Evolutionary conservation across 2,797 vertebrate genomes (phyloP).

Genomic region (Phoebastria nigripes): DNA sequence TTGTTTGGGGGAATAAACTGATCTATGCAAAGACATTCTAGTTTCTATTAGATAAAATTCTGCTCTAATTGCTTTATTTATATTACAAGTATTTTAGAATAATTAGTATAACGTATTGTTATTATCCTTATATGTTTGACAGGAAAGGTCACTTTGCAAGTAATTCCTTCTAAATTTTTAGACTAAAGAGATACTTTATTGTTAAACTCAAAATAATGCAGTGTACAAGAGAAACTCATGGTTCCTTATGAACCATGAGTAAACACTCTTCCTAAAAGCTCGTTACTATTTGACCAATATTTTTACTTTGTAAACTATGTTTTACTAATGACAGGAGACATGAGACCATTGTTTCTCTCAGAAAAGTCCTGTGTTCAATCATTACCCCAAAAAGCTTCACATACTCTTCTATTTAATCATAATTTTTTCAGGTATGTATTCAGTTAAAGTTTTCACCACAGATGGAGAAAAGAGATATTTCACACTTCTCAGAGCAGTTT

Average conservation of each 20-base stretch:
- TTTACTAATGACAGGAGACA: background rate
- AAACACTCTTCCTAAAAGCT: background rate
- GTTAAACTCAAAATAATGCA: background rate
- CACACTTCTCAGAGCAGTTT: background rate
- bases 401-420: background rate
- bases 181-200: background rate
- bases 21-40: background rate
- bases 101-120: background rate
- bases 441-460: background rate
- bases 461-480: background rate
- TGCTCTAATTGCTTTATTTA: background rate
- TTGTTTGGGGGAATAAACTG: background rate
- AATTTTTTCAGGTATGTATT: background rate
- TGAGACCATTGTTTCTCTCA: background rate
- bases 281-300: background rate
- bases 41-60: background rate
- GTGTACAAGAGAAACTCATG: background rate
- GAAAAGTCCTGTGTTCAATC: background rate
- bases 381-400: background rate
- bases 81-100: background rate
- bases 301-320: background rate
- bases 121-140: background rate
- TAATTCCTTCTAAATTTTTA: background rate
- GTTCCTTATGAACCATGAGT: background rate
- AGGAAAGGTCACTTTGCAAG: background rate